Evolutionary conservation across 2,113 vertebrate species (phyloP), one percentile per base, ranked within the genome.

Genomic region (Phrynosoma platyrhinos): DNA sequence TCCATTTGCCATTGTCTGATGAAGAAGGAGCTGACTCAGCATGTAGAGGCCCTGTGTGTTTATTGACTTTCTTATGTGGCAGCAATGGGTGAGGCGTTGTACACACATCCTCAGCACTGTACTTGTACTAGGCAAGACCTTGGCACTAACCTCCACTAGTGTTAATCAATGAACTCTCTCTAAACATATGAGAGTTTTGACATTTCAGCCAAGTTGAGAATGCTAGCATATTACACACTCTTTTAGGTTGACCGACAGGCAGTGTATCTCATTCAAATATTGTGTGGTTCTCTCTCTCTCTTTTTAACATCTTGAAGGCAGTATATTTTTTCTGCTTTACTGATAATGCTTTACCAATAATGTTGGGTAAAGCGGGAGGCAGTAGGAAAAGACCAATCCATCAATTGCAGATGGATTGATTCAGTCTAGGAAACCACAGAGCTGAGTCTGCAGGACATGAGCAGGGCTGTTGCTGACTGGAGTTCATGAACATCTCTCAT

Each of bases 11-110:
- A 1, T 71, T 80, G 86, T 71, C 81, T 91, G 53, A 27, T 20
- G 62, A 93, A 82, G 2, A 84, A 91, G 79, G 42, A 88, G 53
- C 80, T 92, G 92, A 93, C 79, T 89, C 90, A 92, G 87, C 85
- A 87, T 79, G 78, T 88, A 58, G 87, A 88, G 76, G 47, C 20
- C 77, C 32, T 89, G 16, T 80, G 79, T 86, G 88, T 79, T 47
- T 82, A 93, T 89, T 82, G 86, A 92, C 85, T 85, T 84, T 92
- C 40, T 81, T 81, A 79, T 87, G 32, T 84, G 47, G 42, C 71
- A 55, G 72, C 52, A 90, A 27, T 62, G 77, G 82, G 82, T 40
- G 64, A 79, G 64, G n/a, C 30, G 80, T 13, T 58, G 36, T 25
- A 25, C 36, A 23, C 66, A 20, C n/a, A 42, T 66, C 72, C 80